Evolutionary conservation across 2,797 vertebrate species (phyloP), one percentile per base, ranked within the genome.

Genomic region (Pipistrellus pygmaeus): DNA sequence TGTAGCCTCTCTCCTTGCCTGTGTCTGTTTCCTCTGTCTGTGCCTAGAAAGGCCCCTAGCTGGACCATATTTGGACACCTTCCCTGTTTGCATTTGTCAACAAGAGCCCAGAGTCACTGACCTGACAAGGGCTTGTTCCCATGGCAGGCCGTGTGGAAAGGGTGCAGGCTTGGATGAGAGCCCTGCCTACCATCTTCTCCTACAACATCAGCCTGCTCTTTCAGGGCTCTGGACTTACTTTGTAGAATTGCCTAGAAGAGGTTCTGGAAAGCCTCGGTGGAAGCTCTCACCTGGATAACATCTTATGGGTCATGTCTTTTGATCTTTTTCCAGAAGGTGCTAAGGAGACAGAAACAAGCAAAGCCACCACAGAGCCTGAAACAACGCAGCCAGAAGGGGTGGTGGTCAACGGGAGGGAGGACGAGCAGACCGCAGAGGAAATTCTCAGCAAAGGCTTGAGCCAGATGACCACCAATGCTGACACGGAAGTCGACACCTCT

Each of bases 361-460:
- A 96, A 94, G 85, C 1, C 0, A 88, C 92, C 0, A 75, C 93
- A 0, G 96, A 98, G 25, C 72, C 96, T 0, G 7, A 95, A 14
- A 85, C 82, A 30, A 85, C 85, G 0, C 94, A 94, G 71, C 97
- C 97, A 1, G 97, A 97, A 91, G 94, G 93, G 0, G 97, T 96
- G 2, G 98, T 99, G 92, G 98, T 99, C 91, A 99, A 99, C 0
- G 99, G 99, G 76, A 98, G 98, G 95, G 98, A 99, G 0, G 99
- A 99, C 8, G 99, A 99, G 85, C 99, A 98, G 92, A 98, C 98
- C 38, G 97, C 98, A 2, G 98, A 98, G 27, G 99, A 99, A 64
- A 83, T 72, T n/a, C 97, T 99, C 81, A 98, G 99, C 97, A 99
- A 99, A 97, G 98, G 97, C 21, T 98, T 99, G 94, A 99, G 98